Evolutionary conservation across 2,888 invertebrate genomes (phyloP), one percentile per base, ranked within the genome.

Genomic region (Drosophila prostipennis): DNA sequence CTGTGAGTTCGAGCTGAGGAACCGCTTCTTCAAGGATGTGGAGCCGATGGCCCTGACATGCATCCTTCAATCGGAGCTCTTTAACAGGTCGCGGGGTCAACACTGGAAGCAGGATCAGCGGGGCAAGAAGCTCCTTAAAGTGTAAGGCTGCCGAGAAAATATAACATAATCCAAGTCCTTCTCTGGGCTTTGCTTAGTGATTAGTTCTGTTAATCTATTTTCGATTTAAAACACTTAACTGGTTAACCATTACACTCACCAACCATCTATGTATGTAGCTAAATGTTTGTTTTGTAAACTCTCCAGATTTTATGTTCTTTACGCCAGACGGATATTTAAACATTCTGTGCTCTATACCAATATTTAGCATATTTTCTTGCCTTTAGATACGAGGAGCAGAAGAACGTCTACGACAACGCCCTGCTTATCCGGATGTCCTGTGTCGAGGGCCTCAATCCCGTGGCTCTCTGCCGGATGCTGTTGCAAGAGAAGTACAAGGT

Each of bases 1-100:
- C 88, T 94, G 94, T 77, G 94, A 94, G 89, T 92, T 93, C 82
- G 93, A 94, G 78, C 84, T 96, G 42, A 92, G 93, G 71, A 91
- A 93, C 68, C 93, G 93, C 72, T 59, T 68, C 10, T 95, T 94
- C 88, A 92, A 93, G 61, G 91, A 93, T 46, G 90, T 95, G 57
- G 93, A 94, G 51, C 89, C 93, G 46, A 91, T 93, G 55, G 95
- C 96, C 0, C 83, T 96, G 39, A 94, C 94, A 57, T 96, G 96
- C 89, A 96, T 97, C 78, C 90, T 96, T 63, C 94, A 94, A 29
- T 92, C 94, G 46, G 94, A 96, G 80, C 93, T 95, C 48, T 94
- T 94, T 87, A 93, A 94, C 79, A 93, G 93, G 67, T 94, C 95
- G 93, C 96, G 95, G 89, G 91, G 92, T 11, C 94, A 93, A 68